phyloP scores from a whole-genome alignment of 2,888 invertebrate species.

The Brachycybe producta region DNA sequence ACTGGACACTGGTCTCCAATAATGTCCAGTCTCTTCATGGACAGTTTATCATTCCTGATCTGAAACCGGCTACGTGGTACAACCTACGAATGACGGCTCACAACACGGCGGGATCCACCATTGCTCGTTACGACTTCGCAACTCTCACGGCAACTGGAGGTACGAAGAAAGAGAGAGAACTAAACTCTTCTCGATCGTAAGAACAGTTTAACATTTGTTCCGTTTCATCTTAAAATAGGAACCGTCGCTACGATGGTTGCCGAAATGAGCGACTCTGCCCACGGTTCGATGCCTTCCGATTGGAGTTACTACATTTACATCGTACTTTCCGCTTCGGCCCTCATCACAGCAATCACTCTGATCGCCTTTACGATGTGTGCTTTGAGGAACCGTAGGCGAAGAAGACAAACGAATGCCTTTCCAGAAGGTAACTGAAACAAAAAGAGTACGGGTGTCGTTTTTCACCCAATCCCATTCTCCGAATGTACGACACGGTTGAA shows the following conservation, averaged over 20 bases:
- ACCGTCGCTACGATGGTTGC: slow-evolving; percentile 14
- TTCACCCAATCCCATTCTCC: neutral
- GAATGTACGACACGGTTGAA: neutral
- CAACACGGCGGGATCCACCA: slow-evolving; percentile 89
- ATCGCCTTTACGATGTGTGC: slow-evolving; percentile 1
- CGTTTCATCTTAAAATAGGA: neutral
- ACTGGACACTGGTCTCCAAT: slow-evolving; percentile 90
- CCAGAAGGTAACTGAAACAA: slow-evolving; percentile 9
- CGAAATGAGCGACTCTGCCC: slow-evolving; percentile 1
- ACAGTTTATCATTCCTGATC: slow-evolving; percentile 67
- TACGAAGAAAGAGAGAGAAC: too few species aligned
- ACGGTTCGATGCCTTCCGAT: neutral
- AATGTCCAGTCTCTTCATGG: slow-evolving; percentile 83
- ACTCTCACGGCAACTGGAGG: slow-evolving; percentile 88
- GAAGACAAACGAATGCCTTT: slow-evolving; percentile 11
- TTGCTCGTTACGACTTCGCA: slow-evolving; percentile 89
- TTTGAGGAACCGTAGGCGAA: neutral
- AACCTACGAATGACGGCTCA: slow-evolving; percentile 65
- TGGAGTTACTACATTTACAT: slow-evolving; percentile 15
- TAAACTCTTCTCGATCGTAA: neutral
- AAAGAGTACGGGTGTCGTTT: neutral
- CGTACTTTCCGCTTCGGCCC: slow-evolving; percentile 8
- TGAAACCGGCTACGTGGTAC: slow-evolving; percentile 90
- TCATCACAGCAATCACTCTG: slow-evolving; percentile 2
- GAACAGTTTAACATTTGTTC: neutral